Percentiles rank a stretch among this genome's conserved stretches.
Conservation (phyloP, 2,113 vertebrate genomes). For the Sapajus apella region DNA sequence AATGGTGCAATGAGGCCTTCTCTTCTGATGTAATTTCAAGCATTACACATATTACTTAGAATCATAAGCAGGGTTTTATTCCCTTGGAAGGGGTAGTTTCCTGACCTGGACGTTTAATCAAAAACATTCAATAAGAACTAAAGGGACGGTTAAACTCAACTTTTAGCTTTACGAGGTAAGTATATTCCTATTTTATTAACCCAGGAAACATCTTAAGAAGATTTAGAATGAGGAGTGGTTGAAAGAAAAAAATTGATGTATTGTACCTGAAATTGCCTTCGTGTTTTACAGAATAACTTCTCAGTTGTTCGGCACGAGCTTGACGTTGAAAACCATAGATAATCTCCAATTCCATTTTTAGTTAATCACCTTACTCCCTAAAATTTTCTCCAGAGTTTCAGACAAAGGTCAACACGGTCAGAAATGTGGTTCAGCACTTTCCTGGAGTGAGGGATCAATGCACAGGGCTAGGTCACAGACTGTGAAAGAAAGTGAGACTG, state of each 20-base stretch:
- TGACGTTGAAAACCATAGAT: background rate
- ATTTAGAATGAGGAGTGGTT: background rate
- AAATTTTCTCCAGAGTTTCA: background rate
- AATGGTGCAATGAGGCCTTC: background rate
- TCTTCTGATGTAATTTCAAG: background rate
- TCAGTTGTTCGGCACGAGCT: background rate
- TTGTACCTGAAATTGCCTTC: background rate
- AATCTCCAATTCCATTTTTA: background rate
- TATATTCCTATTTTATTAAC: background rate
- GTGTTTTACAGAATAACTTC: background rate
- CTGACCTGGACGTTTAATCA: background rate
- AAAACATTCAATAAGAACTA: conserved; percentile 2
- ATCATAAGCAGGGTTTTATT: background rate
- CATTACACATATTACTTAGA: background rate
- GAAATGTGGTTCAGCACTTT: background rate
- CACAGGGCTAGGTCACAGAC: background rate
- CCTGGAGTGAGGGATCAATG: background rate
- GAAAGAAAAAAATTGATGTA: background rate
- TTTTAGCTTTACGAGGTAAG: background rate
- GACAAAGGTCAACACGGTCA: background rate
- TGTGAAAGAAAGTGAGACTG: background rate
- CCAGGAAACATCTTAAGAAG: conserved; percentile 1
- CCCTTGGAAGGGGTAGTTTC: background rate
- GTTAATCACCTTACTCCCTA: background rate
- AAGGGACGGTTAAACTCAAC: background rate